Evolutionary conservation across 2,113 vertebrate species (phyloP), one percentile per base, ranked within the genome.

Genomic region (Amblyornis subalaris): DNA sequence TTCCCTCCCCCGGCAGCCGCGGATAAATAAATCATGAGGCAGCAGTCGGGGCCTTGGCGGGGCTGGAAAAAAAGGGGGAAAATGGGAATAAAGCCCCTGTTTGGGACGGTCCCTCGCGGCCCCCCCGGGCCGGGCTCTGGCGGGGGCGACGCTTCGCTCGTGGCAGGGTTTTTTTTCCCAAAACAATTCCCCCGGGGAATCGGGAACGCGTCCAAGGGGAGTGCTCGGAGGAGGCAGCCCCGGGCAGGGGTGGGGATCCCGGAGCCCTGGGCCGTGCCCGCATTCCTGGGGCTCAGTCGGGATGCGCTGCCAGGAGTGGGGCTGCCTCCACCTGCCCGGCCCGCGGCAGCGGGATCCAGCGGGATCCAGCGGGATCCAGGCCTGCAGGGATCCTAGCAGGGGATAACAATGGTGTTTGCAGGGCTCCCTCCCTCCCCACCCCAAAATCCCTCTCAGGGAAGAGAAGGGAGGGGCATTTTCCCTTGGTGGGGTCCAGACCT

Each of bases 21-120:
- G n/a, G 24, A 70, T 96, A 62, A 91, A 96, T 94, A 93, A 94
- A 91, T 84, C 85, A 93, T 74, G 54, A 91, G 64, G 33, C 69
- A 48, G 82, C 64, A 12, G 7, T 10, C 25, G 11, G 72, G 53
- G 48, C 5, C 20, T 15, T 11, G 67, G 55, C 36, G 51, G 18
- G 44, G 72, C 42, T 35, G 53, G 14, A 19, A 17, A 5, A 45
- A 53, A 12, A 15, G 44, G 36, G 40, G 29, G 69, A 42, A 17
- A 70, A 72, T 38, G 1, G 14, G 18, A 35, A 33, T 36, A 16
- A 7, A 4, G 3, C n/a, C 38, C 31, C 12, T 2, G 2, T 13
- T 44, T 4, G 54, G 45, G 86, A 9, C 3, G 0, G 0, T 7
- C 2, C 19, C 44, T n/a, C 6, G 38, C 8, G 1, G 29, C 38